Base-by-base conservation (phyloP, 1,140 invertebrate genomes). In the Delia radicum region DNA sequence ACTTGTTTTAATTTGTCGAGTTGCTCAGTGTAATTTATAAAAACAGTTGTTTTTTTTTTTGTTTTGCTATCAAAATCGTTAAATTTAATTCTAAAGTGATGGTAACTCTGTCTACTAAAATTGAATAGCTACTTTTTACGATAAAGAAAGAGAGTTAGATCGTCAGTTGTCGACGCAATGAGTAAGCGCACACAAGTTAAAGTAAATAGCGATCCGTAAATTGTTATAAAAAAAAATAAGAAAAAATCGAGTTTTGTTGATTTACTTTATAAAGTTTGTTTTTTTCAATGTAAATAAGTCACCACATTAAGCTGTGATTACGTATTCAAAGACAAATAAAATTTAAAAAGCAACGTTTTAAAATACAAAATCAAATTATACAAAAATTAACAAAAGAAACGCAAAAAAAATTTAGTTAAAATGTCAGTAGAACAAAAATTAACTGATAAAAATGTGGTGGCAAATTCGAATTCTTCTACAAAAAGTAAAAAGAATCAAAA, bases 271-370 rank as follows among this genome's bases (percentile, higher is more conserved):
- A 55, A 55, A 55, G 18, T 21, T 21, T 55, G 18, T 55, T 55
- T 69, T 24, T 69, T 33, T 18, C 10, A 10, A 33, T 69, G 18
- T 33, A 37, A 69, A 31, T 13, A 31, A 28, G 63, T 31, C n/a
- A 67, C n/a, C 63, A n/a, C 63, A 31, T 31, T 12, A 69, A 69
- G 18, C 29, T 69, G 65, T 33, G 65, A 69, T 69, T 69, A 69
- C 65, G 65, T 69, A 69, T 28, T 8, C 65, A 69, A 33, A 67
- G 8, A 18, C 10, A 18, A 65, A n/a, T 21, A 69, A 33, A 37
- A 69, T 31, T 18, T n/a, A 69, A 69, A 3, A 21, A 69, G 12
- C 7, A 69, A 33, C 12, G 2, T 69, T 69, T 21, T 69, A 7
- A 28, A 67, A 6, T 29, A n/a, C 10, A 67, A 67, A 67, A 21